A percentile compares a stretch with the other conserved stretches of the same genome.
Evolutionary conservation across 2,113 vertebrate species (phyloP).

Genomic region (Myotis davidii): DNA sequence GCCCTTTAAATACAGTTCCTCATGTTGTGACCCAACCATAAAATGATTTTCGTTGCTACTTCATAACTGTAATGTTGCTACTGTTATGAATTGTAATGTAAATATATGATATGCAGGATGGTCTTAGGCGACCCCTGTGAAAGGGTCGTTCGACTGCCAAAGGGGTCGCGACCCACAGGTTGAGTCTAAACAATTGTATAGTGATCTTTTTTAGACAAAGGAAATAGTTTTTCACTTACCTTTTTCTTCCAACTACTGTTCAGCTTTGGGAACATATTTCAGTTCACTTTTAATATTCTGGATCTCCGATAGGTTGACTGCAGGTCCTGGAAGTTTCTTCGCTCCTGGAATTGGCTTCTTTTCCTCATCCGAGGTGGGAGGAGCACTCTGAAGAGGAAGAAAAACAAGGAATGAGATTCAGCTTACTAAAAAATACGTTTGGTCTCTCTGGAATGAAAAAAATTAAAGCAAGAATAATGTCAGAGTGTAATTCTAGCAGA

Average conservation of each 20-base stretch:
- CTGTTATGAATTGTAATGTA: too few species aligned
- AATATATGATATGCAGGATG: too few species aligned
- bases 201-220: conserved; percentile 31
- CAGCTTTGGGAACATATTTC: conserved; percentile 88
- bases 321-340: conserved; percentile 94
- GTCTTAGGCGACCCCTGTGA: too few species aligned
- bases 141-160: too few species aligned
- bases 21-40: too few species aligned
- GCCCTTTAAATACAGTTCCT: too few species aligned
- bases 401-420: not conserved
- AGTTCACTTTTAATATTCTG: conserved; percentile 97
- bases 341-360: conserved; percentile 94
- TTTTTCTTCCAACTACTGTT: conserved; percentile 83
- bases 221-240: conserved; percentile 79
- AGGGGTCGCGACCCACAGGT: too few species aligned
- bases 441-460: conserved; percentile 27
- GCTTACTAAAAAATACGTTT: conserved; percentile 21
- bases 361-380: conserved; percentile 81
- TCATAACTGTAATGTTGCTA: too few species aligned
- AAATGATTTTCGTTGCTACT: too few species aligned
- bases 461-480: not conserved
- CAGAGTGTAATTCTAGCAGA: not conserved
- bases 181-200: not conserved
- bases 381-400: conserved; percentile 77
- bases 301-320: conserved; percentile 95